A percentile compares a stretch with the other conserved stretches of the same genome.
Conservation (phyloP, 1,140 invertebrate species). For the Drosophila pseudoananassae region DNA sequence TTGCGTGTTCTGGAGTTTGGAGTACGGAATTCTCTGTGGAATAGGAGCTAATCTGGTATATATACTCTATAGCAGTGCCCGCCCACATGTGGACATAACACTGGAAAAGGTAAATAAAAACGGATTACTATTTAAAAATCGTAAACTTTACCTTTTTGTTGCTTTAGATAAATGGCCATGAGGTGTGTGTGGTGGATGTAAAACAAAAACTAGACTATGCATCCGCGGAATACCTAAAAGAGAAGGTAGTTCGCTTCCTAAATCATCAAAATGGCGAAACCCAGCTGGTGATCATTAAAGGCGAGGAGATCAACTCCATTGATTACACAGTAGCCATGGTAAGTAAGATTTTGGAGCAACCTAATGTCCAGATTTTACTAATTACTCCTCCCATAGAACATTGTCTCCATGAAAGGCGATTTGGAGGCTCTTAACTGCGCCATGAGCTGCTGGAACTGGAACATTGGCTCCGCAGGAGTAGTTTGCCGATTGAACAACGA, state of each 20-base stretch:
- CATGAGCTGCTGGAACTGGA: conserved; percentile 83
- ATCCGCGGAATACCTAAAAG: conserved; percentile 75
- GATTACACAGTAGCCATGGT: conserved; percentile 88
- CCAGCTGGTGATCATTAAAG: conserved; percentile 86
- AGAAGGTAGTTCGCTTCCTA: conserved; percentile 65
- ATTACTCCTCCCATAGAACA: conserved; percentile 48
- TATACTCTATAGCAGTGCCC: conserved; percentile 91
- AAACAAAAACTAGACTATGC: conserved; percentile 79
- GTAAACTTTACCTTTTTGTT: not conserved
- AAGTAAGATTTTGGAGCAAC: conserved; percentile 12
- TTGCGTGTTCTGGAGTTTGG: conserved; percentile 90
- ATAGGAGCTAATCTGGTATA: conserved; percentile 90
- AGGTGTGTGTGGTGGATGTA: conserved; percentile 63
- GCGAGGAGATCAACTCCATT: conserved; percentile 86
- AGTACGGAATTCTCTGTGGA: conserved; percentile 94
- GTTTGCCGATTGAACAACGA: conserved; percentile 71
- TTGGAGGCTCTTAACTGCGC: conserved; percentile 59
- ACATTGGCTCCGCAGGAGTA: conserved; percentile 68
- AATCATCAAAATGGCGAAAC: conserved; percentile 48
- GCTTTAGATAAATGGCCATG: conserved; percentile 54
- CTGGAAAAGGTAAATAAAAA: conserved; percentile 85
- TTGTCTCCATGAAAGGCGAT: conserved; percentile 71
- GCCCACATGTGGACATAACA: conserved; percentile 88
- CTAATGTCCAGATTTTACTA: too few species aligned
- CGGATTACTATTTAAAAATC: conserved; percentile 17